Evolutionary conservation across 2,888 invertebrate genomes (phyloP), one percentile per base, ranked within the genome.

Genomic region (Mesochorus sp.): DNA sequence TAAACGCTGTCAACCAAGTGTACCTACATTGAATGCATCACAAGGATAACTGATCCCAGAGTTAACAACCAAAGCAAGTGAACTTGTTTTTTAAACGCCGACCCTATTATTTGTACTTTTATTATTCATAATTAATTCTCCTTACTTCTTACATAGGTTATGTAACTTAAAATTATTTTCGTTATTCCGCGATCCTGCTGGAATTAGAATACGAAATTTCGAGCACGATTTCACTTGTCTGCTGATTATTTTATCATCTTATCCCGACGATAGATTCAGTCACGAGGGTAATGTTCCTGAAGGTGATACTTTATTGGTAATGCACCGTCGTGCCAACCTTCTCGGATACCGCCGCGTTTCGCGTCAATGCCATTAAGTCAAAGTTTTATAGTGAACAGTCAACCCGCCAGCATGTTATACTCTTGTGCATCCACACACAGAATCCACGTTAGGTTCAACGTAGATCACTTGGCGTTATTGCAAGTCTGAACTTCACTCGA

Each of bases 391-490:
- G 53, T 44, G 39, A 37, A 37, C 70, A 64, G 68, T 64, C 55
- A 39, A 37, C 61, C 59, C 24, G 21, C 49, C 49, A 4, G 49
- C 34, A 10, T 24, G 37, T 64, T 49, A 34, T 24, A 12, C 17
- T 12, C 37, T 4, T 19, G 28, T 0, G 4, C 28, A 17, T 17
- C 12, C 3, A 28, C 17, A 34, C 37, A 49, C 42, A 31, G 24
- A 1, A 28, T 24, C 44, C 59, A 14, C 14, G 31, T 57, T 64
- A 78, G 51, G 26, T 78, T 62, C 62, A 57, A 73, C 73, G 77
- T 34, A 59, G 78, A 73, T 78, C 78, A 74, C 73, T 74, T 19
- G 64, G 64, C 70, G 74, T 74, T 78, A 74, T 78, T 78, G 73
- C 78, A 42, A 74, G 73, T 70, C 70, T 78, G 73, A 74, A 78